Percentiles rank a stretch among this genome's conserved stretches.
These are phyloP conservation scores for Philopotamus ludificatus DNA, from an alignment of 1,140 invertebrate species.

Conservation along the genomic window DNA sequence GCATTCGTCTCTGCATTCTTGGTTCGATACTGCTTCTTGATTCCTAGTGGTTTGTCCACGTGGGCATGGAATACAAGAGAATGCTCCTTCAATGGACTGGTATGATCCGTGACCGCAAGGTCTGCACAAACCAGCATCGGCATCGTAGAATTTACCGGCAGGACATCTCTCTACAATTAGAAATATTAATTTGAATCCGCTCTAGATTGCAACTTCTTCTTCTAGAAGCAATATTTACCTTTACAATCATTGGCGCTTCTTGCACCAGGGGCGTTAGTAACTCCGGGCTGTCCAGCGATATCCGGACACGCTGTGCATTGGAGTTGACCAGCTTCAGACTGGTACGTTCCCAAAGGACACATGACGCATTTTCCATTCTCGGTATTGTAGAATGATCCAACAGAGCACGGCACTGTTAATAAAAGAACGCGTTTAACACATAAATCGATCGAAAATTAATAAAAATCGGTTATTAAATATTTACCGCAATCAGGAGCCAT, in stretches of 20 bases:
- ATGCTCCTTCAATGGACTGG: slow-evolving; percentile 88
- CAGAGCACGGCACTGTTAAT: slow-evolving; percentile 86
- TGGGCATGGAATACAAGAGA: slow-evolving; percentile 85
- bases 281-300: slow-evolving; percentile 82
- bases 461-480: slow-evolving; percentile 33
- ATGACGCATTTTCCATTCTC: slow-evolving; percentile 74
- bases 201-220: neutral
- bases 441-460: neutral
- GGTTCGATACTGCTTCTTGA: slow-evolving; percentile 82
- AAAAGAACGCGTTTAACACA: slow-evolving; percentile 1
- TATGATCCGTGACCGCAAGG: slow-evolving; percentile 94
- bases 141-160: slow-evolving; percentile 89
- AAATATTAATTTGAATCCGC: slow-evolving; percentile 7
- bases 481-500: slow-evolving; percentile 87
- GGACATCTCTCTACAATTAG: slow-evolving; percentile 75
- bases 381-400: slow-evolving; percentile 85
- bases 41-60: slow-evolving; percentile 91
- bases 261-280: slow-evolving; percentile 83
- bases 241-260: slow-evolving; percentile 87
- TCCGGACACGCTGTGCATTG: slow-evolving; percentile 85
- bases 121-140: slow-evolving; percentile 77
- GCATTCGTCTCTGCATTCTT: slow-evolving; percentile 89
- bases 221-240: slow-evolving; percentile 57
- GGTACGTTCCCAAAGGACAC: slow-evolving; percentile 89
- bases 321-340: slow-evolving; percentile 88